A percentile compares a stretch with the other conserved stretches of the same genome.
phyloP scores from a whole-genome alignment of 2,113 vertebrate species.

The Centrocercus urophasianus region DNA sequence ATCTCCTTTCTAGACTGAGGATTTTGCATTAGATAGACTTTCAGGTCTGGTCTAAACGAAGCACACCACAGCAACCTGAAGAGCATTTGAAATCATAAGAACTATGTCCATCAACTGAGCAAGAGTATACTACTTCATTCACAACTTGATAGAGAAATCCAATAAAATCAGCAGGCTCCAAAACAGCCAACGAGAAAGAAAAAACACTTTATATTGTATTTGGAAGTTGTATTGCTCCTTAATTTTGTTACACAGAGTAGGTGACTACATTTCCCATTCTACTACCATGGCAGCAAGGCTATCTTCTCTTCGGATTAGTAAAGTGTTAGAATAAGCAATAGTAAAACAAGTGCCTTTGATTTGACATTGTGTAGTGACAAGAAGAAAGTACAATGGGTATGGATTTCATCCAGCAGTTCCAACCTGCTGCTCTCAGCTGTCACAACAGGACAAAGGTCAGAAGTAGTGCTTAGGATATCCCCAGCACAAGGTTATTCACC shows the following conservation, averaged over 20 bases:
- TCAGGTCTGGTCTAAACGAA: background rate
- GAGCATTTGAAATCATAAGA: background rate
- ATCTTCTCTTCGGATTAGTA: background rate
- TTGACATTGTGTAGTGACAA: conserved; percentile 45
- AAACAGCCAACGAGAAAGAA: background rate
- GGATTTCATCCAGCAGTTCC: conserved; percentile 64
- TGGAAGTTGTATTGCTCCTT: background rate
- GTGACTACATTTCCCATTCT: background rate
- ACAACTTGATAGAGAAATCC: background rate
- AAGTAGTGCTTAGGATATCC: background rate
- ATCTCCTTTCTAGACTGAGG: background rate
- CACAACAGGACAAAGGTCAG: conserved; percentile 59
- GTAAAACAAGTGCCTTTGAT: background rate
- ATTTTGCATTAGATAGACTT: background rate
- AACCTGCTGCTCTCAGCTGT: conserved; percentile 65
- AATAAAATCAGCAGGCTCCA: conserved; percentile 18
- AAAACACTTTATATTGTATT: background rate
- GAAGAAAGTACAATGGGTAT: conserved; percentile 50
- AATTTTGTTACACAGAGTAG: background rate
- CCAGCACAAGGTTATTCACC: conserved; percentile 37
- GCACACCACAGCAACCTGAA: background rate
- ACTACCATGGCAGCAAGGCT: background rate
- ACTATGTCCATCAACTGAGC: background rate
- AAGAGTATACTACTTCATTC: conserved; percentile 13
- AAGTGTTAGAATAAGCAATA: conserved; percentile 21